phyloP scores from a whole-genome alignment of 2,113 vertebrate species.

The Orthonyx spaldingii region DNA sequence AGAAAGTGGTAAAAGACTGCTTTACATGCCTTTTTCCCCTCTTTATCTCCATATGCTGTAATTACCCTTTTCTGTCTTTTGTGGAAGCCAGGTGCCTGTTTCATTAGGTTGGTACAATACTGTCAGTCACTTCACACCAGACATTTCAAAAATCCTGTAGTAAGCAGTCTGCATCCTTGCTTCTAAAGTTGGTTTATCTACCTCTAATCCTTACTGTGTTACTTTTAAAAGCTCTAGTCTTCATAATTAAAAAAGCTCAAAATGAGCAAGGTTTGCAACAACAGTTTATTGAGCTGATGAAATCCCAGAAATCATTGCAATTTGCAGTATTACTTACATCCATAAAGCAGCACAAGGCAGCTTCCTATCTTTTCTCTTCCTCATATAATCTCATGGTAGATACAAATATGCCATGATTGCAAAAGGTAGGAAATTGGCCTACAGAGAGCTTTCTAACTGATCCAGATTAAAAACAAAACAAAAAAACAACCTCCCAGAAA shows the following conservation, averaged over 20 bases:
- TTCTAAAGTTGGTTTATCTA: neutral
- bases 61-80: neutral
- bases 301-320: neutral
- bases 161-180: neutral
- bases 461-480: neutral
- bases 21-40: fast-evolving
- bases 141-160: neutral
- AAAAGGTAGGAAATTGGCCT: neutral
- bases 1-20: neutral
- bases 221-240: neutral
- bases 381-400: neutral
- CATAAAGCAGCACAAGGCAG: neutral
- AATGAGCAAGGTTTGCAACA: neutral
- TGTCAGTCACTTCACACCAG: neutral
- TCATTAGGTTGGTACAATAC: neutral
- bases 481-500: neutral
- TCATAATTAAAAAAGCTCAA: neutral
- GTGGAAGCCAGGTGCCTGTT: neutral
- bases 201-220: neutral
- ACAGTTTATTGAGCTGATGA: neutral
- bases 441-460: neutral
- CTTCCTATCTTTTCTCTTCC: neutral
- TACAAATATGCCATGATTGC: neutral
- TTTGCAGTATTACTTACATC: neutral
- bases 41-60: neutral